Base-by-base conservation (phyloP, 2,797 vertebrate species). In the Sebastolobus alascanus region DNA sequence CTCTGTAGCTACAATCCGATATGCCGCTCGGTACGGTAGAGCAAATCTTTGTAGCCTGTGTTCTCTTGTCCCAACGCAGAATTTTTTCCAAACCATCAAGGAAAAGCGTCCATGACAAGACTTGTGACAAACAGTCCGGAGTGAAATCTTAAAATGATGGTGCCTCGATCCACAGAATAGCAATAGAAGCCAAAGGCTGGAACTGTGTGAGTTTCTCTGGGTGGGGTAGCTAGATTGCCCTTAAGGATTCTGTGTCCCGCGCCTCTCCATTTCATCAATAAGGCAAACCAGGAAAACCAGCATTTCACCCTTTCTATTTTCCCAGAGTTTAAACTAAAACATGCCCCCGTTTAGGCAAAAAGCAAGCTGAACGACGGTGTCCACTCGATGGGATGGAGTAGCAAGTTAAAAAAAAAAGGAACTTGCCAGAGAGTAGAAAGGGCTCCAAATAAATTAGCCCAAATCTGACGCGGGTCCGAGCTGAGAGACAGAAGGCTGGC, bases 251-350 rank as follows among this genome's bases (percentile, higher is more conserved):
- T 25, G 77, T 71, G 55, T 90, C 86, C 84, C 4, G 46, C 29
- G 22, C 72, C 33, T 93, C 86, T 94, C 78, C 84, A 84, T 91
- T 93, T 90, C 82, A 84, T 83, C 88, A 69, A 55, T 54, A 58
- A 60, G 70, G 33, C 60, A 84, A 90, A 85, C 66, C 75, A 86
- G 80, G 82, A 85, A 7, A 87, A 90, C 72, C 54, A 82, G 75
- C 81, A 72, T 76, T 69, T 82, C 81, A 76, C 40, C n/a, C n/a
- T 27, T 59, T 72, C 12, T 31, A n/a, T 65, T 61, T 71, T 52
- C 8, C 64, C 12, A 18, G 3, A 72, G 16, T 56, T 50, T 14
- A 54, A 81, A 74, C 66, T 35, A 75, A 78, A 72, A 82, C 12
- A 78, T 16, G 13, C 27, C 25, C 73, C 75, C 33, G 55, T 25